These are phyloP conservation scores for Triplophysa dalaica DNA, from an alignment of 2,113 vertebrate species.

Conservation along the genomic window DNA sequence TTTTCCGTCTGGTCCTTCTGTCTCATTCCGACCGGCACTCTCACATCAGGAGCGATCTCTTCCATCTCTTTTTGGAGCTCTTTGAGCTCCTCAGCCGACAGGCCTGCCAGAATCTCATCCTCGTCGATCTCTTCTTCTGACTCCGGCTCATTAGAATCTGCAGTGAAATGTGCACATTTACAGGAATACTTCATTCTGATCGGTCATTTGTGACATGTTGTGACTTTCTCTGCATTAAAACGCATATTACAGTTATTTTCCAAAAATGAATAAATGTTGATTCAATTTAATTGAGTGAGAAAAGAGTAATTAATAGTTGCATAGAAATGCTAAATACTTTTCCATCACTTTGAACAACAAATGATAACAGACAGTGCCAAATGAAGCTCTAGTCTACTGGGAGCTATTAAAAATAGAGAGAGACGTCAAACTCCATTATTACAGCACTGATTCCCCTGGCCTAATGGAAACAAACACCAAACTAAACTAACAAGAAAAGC, in stretches of 20 bases:
- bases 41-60: constrained; percentile 88
- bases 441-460: background rate
- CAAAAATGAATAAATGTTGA: too few species aligned
- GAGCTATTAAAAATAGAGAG: background rate
- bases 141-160: constrained; percentile 57
- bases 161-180: background rate
- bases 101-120: constrained; percentile 89
- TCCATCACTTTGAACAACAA: background rate
- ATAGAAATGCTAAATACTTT: background rate
- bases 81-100: constrained; percentile 90
- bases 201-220: too few species aligned
- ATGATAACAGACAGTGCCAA: background rate
- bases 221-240: too few species aligned
- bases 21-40: constrained; percentile 88
- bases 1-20: constrained; percentile 94
- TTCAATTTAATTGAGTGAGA: too few species aligned
- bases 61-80: constrained; percentile 95
- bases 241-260: too few species aligned
- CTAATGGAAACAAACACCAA: background rate
- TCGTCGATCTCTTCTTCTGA: constrained; percentile 83
- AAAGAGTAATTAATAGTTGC: background rate
- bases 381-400: constrained; percentile 13
- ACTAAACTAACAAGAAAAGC: constrained; percentile 14
- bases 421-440: constrained; percentile 18
- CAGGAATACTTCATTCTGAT: background rate